Percentiles rank a stretch among this genome's conserved stretches.
phyloP scores from a whole-genome alignment of 2,888 invertebrate species.

The Athripsodes cinereus region DNA sequence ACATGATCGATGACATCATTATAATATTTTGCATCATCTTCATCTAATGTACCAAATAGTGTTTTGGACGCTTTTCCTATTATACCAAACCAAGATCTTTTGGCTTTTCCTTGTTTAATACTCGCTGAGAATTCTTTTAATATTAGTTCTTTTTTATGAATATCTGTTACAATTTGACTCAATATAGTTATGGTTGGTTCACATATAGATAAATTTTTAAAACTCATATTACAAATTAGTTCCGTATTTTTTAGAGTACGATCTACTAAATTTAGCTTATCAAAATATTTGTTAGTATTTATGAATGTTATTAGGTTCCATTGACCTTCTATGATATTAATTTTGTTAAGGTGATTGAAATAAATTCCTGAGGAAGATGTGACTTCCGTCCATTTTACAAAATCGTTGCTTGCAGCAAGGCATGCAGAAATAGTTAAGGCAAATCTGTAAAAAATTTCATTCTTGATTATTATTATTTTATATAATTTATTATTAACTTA shows the following conservation, averaged over 20 bases:
- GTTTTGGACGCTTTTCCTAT: conserved; percentile 2
- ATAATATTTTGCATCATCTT: background rate
- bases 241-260: background rate
- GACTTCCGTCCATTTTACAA: background rate
- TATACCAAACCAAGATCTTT: conserved; percentile 1
- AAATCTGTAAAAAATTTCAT: background rate
- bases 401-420: background rate
- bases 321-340: background rate
- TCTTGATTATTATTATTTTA: too few relatives aligned
- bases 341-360: background rate
- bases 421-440: background rate
- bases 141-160: background rate
- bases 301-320: background rate
- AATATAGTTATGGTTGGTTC: background rate
- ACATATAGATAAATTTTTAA: background rate
- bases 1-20: background rate
- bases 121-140: background rate
- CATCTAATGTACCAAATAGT: background rate
- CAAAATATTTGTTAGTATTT: background rate
- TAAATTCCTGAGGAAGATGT: background rate
- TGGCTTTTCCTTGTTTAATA: background rate
- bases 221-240: background rate
- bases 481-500: too few relatives aligned
- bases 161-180: background rate
- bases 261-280: background rate